Evolutionary conservation across 2,888 invertebrate genomes (phyloP), one percentile per base, ranked within the genome.

Genomic region (Saturnia japonica): DNA sequence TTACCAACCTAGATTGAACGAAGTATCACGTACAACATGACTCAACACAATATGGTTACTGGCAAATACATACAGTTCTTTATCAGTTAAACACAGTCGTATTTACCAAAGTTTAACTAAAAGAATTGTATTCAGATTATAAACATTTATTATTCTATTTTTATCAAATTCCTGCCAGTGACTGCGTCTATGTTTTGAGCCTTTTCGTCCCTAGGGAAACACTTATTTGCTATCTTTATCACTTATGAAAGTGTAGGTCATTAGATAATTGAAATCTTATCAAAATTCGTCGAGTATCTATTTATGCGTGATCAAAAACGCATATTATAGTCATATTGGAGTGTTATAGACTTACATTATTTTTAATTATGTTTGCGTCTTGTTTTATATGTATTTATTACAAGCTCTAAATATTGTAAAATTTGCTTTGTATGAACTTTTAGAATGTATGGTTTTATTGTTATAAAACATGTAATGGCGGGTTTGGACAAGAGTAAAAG

Each of bases 71-170:
- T 42, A 54, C 54, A 40, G 51, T 54, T n/a, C 40, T 4, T 67
- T 70, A 60, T 70, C 68, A 34, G 47, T 19, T 14, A 45, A 42
- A 42, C 40, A 54, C 42, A n/a, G 40, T 51, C n/a, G 62, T 43
- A 19, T 68, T 51, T 51, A 71, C 51, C 45, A 62, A 47, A 67
- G 64, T 64, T 71, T 64, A 40, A n/a, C 54, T 40, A 40, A n/a
- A 14, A 14, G 16, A 60, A 28, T 25, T 14, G 12, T 28, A 28
- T 60, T 60, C 3, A 14, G 2, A 60, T 57, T 16, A 16, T 22
- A 25, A 22, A 12, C 11, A 22, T 57, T 25, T 57, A 57, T 22
- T 57, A 11, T 57, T 57, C 57, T 57, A 25, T 57, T 57, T 54
- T 25, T 57, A 57, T 57, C 57, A 25, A 57, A 9, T 51, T 51